Percentiles rank a stretch among this genome's conserved stretches.
These are phyloP conservation scores for Anguilla pacifica DNA, from an alignment of 2,797 vertebrate genomes.

Conservation along the genomic window DNA sequence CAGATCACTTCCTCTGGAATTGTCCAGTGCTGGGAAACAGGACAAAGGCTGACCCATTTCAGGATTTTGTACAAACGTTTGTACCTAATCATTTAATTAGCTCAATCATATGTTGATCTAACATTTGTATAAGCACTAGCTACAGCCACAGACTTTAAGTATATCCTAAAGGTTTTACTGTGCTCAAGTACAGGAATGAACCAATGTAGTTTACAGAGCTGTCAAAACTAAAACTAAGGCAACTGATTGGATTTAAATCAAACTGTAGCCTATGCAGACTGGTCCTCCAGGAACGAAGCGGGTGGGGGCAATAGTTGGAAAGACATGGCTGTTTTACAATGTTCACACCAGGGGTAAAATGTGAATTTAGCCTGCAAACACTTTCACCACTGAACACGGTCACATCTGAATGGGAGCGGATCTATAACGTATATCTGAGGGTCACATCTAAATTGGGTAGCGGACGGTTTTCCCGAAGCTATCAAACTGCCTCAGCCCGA, in stretches of 20 bases:
- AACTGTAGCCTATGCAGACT: too few relatives aligned
- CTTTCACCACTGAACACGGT: not conserved
- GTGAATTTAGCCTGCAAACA: not conserved
- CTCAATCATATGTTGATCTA: not conserved
- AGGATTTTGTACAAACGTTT: not conserved
- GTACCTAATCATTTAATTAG: not conserved
- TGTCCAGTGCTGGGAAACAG: not conserved
- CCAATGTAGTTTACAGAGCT: not conserved
- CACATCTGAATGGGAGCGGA: not conserved
- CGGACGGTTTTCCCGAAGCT: not conserved
- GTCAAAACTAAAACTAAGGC: not conserved
- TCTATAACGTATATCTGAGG: too few relatives aligned
- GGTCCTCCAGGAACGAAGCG: too few relatives aligned
- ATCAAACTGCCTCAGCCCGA: not conserved
- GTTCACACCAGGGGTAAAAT: not conserved
- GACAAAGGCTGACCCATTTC: not conserved
- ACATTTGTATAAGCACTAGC: not conserved
- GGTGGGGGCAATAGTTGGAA: not conserved
- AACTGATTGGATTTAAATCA: too few relatives aligned
- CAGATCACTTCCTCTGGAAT: not conserved
- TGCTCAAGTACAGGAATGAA: too few relatives aligned
- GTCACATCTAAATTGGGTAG: not conserved
- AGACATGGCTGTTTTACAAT: not conserved
- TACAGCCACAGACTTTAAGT: not conserved
- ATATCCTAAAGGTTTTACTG: not conserved